Evolutionary conservation across 2,888 invertebrate genomes (phyloP).

Genomic region (Philaethria dido): DNA sequence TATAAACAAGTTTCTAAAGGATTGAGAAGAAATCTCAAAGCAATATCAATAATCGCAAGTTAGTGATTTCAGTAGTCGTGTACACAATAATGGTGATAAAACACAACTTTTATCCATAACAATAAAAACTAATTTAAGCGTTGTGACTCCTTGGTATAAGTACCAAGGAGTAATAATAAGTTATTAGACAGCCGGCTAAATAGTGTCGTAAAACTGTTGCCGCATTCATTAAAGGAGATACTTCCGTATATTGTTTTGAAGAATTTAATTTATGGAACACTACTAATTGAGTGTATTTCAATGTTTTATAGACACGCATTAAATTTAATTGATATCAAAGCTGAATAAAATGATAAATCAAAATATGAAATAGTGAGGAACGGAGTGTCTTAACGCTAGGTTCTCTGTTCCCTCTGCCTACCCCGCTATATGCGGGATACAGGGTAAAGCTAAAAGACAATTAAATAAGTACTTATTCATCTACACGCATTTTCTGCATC

Average conservation of each 20-base stretch:
- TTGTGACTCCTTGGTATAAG: constrained; percentile 20
- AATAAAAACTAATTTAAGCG: constrained; percentile 21
- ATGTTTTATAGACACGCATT: not conserved
- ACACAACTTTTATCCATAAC: constrained; percentile 1
- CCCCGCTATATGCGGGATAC: too few species aligned
- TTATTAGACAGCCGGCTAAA: constrained; percentile 15
- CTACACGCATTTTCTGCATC: not conserved
- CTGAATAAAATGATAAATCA: not conserved
- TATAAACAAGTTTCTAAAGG: not conserved
- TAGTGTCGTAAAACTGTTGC: constrained; percentile 19
- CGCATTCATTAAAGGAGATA: constrained; percentile 49
- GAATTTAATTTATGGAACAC: constrained; percentile 50
- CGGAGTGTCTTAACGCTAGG: too few species aligned
- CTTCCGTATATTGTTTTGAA: constrained; percentile 64
- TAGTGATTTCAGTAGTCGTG: not conserved
- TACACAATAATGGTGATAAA: constrained; percentile 4
- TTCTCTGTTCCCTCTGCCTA: too few species aligned
- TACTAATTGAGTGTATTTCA: constrained; percentile 34
- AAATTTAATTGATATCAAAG: constrained; percentile 1
- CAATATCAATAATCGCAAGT: not conserved
- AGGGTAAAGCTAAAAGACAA: too few species aligned
- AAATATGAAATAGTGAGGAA: too few species aligned
- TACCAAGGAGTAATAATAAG: too few species aligned
- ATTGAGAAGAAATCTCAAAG: not conserved
- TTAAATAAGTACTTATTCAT: too few species aligned